Evolutionary conservation across 2,797 vertebrate genomes (phyloP).

Genomic region (Artibeus lituratus): DNA sequence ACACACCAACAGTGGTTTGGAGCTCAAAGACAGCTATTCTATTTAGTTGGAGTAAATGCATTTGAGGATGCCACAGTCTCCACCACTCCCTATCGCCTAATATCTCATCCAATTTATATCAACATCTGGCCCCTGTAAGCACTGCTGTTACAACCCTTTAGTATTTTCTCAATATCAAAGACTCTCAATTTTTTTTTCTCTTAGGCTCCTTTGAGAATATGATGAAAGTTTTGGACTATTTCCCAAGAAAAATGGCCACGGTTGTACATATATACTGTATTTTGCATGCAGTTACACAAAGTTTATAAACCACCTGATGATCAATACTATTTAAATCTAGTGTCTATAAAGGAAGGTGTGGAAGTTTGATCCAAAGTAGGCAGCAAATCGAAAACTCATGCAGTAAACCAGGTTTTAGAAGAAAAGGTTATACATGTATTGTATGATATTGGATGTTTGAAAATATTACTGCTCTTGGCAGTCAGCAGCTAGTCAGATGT

Average conservation of each 20-base stretch:
- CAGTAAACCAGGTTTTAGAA: slow-evolving; percentile 18
- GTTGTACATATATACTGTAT: background rate
- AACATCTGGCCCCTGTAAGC: background rate
- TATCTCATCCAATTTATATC: background rate
- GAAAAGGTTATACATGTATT: background rate
- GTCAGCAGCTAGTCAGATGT: background rate
- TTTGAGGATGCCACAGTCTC: background rate
- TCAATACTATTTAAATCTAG: background rate
- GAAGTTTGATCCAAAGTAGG: background rate
- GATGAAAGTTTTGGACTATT: background rate
- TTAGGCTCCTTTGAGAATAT: background rate
- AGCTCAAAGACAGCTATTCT: background rate
- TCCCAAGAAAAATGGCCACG: background rate
- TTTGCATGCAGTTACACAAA: background rate
- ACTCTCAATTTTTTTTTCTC: background rate
- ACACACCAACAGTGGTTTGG: background rate
- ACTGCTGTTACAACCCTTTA: background rate
- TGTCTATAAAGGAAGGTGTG: background rate
- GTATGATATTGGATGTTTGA: background rate
- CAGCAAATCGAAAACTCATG: background rate
- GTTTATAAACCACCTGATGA: background rate
- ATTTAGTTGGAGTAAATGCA: background rate
- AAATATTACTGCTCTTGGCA: slow-evolving; percentile 6
- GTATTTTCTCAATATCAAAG: background rate
- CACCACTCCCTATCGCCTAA: background rate